A percentile compares a stretch with the other conserved stretches of the same genome.
Conservation (phyloP, 1,140 invertebrate genomes). For the Phymorhynchus buccinoides region DNA sequence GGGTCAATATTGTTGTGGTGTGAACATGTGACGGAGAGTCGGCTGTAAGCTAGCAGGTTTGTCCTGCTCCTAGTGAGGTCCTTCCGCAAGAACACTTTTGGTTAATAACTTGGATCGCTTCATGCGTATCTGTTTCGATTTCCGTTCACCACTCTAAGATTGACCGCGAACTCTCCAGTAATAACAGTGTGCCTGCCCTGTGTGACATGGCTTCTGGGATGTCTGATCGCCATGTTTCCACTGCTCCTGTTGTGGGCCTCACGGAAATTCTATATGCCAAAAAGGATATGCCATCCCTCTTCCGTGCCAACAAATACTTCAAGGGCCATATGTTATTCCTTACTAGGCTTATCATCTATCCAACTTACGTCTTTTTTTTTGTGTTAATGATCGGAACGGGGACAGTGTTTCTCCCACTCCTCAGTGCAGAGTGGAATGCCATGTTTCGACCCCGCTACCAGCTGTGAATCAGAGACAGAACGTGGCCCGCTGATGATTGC, state of each 20-base stretch:
- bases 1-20: neutral
- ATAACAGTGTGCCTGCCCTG: neutral
- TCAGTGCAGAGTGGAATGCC: neutral
- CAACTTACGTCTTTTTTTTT: neutral
- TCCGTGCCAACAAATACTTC: conserved; percentile 11
- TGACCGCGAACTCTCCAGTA: neutral
- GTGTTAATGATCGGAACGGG: neutral
- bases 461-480: conserved; percentile 13
- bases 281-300: conserved; percentile 49
- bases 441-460: neutral
- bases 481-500: conserved; percentile 44
- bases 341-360: neutral
- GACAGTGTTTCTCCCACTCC: neutral
- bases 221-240: conserved; percentile 26
- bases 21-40: neutral
- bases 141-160: neutral
- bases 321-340: neutral
- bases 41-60: conserved; percentile 1
- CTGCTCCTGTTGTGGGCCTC: conserved; percentile 3
- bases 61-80: neutral
- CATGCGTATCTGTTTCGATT: neutral
- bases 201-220: neutral
- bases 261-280: conserved; percentile 49
- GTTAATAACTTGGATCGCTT: conserved; percentile 18
- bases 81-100: neutral